Evolutionary conservation across 2,888 invertebrate species (phyloP).

Genomic region (Muschampia plurimacula): DNA sequence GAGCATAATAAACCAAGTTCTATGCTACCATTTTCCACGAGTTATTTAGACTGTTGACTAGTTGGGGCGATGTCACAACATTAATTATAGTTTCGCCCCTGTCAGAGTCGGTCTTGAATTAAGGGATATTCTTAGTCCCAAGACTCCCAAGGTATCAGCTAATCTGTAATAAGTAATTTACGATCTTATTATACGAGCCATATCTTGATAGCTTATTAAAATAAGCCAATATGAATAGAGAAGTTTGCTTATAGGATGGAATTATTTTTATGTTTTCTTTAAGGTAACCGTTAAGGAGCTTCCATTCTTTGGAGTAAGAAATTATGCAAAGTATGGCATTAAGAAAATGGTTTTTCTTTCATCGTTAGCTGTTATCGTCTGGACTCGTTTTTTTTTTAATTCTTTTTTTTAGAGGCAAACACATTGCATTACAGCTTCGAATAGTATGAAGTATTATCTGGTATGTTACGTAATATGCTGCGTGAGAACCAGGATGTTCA

Average conservation of each 20-base stretch:
- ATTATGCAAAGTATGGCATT: not conserved
- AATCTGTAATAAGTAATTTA: conserved; percentile 20
- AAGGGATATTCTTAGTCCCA: conserved; percentile 2
- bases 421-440: too few species aligned
- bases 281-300: not conserved
- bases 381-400: too few species aligned
- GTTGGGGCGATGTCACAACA: not conserved
- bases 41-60: not conserved
- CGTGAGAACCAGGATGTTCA: too few species aligned
- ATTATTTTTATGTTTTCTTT: not conserved
- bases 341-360: too few species aligned
- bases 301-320: not conserved
- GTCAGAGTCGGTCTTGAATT: not conserved
- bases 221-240: not conserved
- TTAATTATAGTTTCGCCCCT: not conserved
- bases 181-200: not conserved
- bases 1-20: too few species aligned
- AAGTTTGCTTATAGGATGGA: not conserved
- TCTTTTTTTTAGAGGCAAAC: too few species aligned
- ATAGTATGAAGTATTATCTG: too few species aligned
- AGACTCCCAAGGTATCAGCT: not conserved
- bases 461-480: too few species aligned
- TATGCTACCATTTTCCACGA: not conserved
- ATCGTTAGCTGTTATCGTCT: too few species aligned
- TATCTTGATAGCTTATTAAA: not conserved